Conservation (phyloP, 2,888 invertebrate species). For the Meloe dianella region DNA sequence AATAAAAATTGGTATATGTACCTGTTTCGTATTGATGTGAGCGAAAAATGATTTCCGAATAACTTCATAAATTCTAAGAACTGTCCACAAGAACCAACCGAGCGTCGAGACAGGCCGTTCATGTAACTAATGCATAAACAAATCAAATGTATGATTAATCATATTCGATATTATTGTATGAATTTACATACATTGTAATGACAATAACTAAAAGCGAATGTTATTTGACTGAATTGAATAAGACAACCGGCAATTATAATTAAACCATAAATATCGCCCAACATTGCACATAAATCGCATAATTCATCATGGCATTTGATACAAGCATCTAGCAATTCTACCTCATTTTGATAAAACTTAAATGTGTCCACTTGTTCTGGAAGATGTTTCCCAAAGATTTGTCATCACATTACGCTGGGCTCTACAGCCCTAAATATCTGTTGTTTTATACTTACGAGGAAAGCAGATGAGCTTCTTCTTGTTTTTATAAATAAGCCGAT, state of each 20-base stretch:
- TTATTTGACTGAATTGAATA: background rate
- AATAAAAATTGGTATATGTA: too few relatives aligned
- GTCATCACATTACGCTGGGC: too few relatives aligned
- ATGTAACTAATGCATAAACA: background rate
- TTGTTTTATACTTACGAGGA: background rate
- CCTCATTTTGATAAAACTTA: background rate
- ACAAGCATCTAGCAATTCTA: background rate
- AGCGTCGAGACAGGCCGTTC: background rate
- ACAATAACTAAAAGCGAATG: background rate
- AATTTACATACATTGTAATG: background rate
- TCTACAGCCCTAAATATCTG: too few relatives aligned
- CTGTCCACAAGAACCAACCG: background rate
- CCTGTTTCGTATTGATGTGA: background rate
- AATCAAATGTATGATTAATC: too few relatives aligned
- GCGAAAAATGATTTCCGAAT: conserved; percentile 10
- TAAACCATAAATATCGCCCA: background rate
- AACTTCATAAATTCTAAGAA: conserved; percentile 1
- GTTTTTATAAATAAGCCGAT: background rate
- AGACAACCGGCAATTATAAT: background rate
- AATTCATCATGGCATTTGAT: background rate
- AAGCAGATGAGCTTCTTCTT: background rate
- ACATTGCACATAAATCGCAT: background rate
- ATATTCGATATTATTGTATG: background rate
- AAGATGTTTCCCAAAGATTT: background rate
- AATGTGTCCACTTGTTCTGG: background rate